A percentile compares a stretch with the other conserved stretches of the same genome.
Conservation (phyloP, 92 coral and sea anemone genomes). For the Siderastrea radians region DNA sequence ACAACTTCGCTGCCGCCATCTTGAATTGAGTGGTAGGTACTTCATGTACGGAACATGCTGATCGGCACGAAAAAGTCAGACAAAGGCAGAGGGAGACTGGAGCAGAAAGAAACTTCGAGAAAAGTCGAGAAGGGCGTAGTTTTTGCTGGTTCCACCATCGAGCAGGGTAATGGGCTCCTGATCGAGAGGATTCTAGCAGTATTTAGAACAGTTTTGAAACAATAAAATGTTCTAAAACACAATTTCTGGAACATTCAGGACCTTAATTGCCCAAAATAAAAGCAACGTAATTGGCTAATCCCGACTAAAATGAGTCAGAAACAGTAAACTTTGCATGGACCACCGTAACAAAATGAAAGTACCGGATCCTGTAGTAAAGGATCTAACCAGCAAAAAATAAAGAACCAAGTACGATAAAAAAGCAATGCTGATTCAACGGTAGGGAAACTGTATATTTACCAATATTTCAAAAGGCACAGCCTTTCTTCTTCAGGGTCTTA, state of each 20-base stretch:
- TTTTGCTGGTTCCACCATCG: neutral
- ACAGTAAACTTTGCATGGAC: too few relatives aligned
- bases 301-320: neutral
- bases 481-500: too few relatives aligned
- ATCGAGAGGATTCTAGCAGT: neutral
- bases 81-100: conserved; percentile 17
- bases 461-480: too few relatives aligned
- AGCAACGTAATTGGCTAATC: neutral
- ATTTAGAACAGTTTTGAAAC: neutral
- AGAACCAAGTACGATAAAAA: too few relatives aligned
- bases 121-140: conserved; percentile 1
- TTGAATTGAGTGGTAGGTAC: conserved; percentile 37
- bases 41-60: neutral
- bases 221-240: conserved; percentile 14
- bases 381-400: too few relatives aligned
- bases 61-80: neutral
- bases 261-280: neutral
- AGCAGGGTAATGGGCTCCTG: too few relatives aligned
- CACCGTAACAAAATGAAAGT: too few relatives aligned
- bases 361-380: too few relatives aligned
- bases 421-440: too few relatives aligned
- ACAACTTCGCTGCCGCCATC: conserved; percentile 81
- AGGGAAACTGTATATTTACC: too few relatives aligned
- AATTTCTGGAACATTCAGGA: neutral
- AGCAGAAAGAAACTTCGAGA: conserved; percentile 13